Evolutionary conservation across 2,113 vertebrate genomes (phyloP), one percentile per base, ranked within the genome.

Genomic region (Benitochromis conjunctus): DNA sequence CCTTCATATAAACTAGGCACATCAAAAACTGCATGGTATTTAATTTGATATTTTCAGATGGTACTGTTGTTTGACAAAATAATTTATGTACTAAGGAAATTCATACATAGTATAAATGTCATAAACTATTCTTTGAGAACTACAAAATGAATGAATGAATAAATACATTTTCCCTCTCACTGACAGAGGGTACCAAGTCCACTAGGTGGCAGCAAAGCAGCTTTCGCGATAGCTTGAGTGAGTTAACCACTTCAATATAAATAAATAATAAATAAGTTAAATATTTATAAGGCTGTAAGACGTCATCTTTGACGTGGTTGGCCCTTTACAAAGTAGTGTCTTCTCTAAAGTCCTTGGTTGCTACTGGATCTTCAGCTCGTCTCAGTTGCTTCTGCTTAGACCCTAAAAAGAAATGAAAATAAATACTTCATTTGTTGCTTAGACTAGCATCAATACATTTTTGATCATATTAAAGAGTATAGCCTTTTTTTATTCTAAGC

Each of bases 201-300:
- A 93, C 91, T 60, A 31, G 93, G 89, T 91, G 94, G 95, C 83
- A 57, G 81, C 82, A 94, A 83, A 93, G 88, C 88, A 94, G 91
- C 88, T 89, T 86, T 53, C 12, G 7, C 46, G 38, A 86, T 29
- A 85, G 79, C 82, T 83, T 86, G 29, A 76, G 79, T 81, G 19
- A 41, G 38, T 81, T 84, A 19, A 71, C 24, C 79, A 66, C 53
- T 38, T 79, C 62, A 51, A 21, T 69, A 13, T 79, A 34, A 93
- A 94, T 94, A 95, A 95, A 94, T 94, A 95, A 76, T 89, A 90
- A 95, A 95, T 95, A 95, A 94, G 69, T 91, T 87, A 81, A 94
- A 95, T 90, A 94, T 87, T 91, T 58, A 84, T 66, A 79, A 88
- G 66, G 51, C 46, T 60, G 26, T 6, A 84, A 66, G 55, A 81